Evolutionary conservation across 2,113 vertebrate genomes (phyloP).

Genomic region (Crotalus helleri): DNA sequence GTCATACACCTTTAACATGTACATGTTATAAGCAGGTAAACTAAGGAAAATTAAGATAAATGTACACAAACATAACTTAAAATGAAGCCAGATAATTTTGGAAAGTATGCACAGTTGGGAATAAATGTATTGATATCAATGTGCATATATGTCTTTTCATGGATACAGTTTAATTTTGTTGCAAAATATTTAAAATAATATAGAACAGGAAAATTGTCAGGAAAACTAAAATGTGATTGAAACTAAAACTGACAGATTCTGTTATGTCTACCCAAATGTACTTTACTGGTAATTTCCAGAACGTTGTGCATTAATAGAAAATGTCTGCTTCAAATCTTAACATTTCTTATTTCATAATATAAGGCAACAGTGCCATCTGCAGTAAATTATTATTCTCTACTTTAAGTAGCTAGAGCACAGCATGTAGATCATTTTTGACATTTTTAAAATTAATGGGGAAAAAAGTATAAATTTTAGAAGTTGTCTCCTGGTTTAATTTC

Average conservation of each 20-base stretch:
- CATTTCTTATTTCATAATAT: not conserved
- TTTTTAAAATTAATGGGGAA: not conserved
- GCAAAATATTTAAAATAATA: not conserved
- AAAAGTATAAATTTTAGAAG: not conserved
- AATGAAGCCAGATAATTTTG: not conserved
- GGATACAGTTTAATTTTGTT: not conserved
- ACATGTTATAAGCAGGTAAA: not conserved
- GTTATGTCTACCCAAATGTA: constrained; percentile 10
- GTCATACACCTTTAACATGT: not conserved
- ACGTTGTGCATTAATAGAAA: constrained; percentile 11
- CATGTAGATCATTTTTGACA: not conserved
- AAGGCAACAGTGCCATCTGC: constrained; percentile 66
- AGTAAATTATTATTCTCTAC: constrained; percentile 36
- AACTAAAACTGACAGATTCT: not conserved
- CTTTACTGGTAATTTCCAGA: constrained; percentile 26
- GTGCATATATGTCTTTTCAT: not conserved
- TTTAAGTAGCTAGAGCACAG: constrained; percentile 12
- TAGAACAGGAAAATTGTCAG: not conserved
- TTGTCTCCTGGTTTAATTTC: not conserved
- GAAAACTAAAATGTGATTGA: not conserved
- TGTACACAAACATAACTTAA: not conserved
- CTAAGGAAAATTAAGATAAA: not conserved
- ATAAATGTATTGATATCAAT: not conserved
- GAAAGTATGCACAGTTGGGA: not conserved
- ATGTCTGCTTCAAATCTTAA: constrained; percentile 28